phyloP scores from a whole-genome alignment of 2,113 vertebrate species.

The Oncorhynchus kisutch region DNA sequence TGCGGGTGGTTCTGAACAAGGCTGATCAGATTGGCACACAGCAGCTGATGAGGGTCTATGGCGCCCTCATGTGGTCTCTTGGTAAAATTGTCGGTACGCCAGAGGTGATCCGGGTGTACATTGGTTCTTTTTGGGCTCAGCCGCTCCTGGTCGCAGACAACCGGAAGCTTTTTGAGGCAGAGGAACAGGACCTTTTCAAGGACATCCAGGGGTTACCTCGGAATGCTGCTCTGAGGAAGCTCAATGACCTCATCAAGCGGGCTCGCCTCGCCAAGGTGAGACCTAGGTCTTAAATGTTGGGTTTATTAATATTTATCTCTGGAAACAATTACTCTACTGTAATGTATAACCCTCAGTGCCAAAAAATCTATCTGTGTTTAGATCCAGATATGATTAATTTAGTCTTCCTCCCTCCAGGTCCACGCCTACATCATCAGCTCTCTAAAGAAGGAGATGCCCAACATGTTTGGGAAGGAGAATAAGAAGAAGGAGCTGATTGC shows the following conservation, averaged over 20 bases:
- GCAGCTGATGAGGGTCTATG: constrained; percentile 82
- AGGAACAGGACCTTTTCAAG: constrained; percentile 80
- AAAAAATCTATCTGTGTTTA: not conserved
- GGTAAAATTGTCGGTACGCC: constrained; percentile 83
- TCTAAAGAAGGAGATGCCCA: constrained; percentile 83
- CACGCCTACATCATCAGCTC: constrained; percentile 81
- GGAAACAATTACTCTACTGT: not conserved
- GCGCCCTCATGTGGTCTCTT: constrained; percentile 83
- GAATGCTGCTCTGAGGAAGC: constrained; percentile 78
- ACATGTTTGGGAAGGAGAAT: constrained; percentile 80
- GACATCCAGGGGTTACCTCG: constrained; percentile 81
- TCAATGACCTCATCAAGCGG: constrained; percentile 82
- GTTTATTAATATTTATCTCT: not conserved
- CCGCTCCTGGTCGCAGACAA: constrained; percentile 72
- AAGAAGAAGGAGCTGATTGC: constrained; percentile 81
- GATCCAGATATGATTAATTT: not conserved
- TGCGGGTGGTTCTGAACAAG: constrained; percentile 67
- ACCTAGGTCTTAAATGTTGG: not conserved
- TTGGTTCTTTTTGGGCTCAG: constrained; percentile 82
- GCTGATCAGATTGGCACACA: constrained; percentile 82
- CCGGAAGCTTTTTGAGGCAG: constrained; percentile 79
- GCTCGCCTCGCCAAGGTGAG: constrained; percentile 79
- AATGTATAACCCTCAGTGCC: not conserved
- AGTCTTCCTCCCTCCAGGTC: constrained; percentile 59
- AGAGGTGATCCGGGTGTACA: constrained; percentile 80